Percentiles rank a stretch among this genome's conserved stretches.
These are phyloP conservation scores for Forpus xanthops DNA, from an alignment of 2,797 vertebrate genomes.

Conservation along the genomic window DNA sequence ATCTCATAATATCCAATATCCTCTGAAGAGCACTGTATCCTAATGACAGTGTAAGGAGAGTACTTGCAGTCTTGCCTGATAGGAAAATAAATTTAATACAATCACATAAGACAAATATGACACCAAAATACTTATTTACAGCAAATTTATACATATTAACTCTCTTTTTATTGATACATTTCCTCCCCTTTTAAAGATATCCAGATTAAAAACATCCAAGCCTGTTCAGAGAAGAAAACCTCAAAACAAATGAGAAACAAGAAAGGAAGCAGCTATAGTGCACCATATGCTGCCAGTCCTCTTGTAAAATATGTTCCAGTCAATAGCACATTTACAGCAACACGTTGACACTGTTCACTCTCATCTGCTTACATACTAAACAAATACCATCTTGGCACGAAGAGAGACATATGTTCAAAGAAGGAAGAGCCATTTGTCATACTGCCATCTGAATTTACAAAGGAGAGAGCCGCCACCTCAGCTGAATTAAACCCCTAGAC, in stretches of 20 bases:
- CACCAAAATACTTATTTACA: constrained; percentile 42
- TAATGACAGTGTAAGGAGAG: background rate
- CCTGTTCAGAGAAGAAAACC: background rate
- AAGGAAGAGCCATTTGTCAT: background rate
- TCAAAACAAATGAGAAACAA: background rate
- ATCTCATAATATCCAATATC: background rate
- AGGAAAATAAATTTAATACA: background rate
- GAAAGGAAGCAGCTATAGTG: background rate
- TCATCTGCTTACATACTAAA: background rate
- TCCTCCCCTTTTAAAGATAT: background rate
- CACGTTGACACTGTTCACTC: background rate
- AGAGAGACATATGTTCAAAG: background rate
- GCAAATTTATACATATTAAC: background rate
- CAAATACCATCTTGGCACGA: background rate
- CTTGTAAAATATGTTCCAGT: background rate
- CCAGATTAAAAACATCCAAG: background rate
- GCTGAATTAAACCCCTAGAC: background rate
- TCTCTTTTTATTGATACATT: background rate
- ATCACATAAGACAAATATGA: background rate
- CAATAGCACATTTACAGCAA: background rate
- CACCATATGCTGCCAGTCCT: background rate
- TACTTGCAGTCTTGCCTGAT: background rate
- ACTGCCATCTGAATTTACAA: background rate
- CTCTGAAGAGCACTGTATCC: background rate
- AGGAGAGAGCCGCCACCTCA: background rate